phyloP scores from a whole-genome alignment of 2,113 vertebrate genomes.

The Nycticryphes semicollaris region DNA sequence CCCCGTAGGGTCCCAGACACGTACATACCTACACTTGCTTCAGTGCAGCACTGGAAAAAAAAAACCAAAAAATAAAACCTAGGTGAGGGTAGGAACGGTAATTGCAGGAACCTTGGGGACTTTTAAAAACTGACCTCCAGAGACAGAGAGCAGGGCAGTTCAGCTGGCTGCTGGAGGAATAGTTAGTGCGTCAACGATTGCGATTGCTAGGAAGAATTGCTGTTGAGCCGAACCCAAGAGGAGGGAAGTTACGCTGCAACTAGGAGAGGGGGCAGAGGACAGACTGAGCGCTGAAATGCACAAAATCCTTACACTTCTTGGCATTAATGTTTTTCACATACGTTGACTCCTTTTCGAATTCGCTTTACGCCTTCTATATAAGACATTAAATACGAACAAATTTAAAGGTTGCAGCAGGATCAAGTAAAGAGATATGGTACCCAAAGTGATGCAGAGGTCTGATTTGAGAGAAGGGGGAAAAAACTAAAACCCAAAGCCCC shows the following conservation, averaged over 20 bases:
- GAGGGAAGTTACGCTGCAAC: not conserved
- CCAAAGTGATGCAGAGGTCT: not conserved
- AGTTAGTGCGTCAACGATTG: not conserved
- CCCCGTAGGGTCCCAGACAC: not conserved
- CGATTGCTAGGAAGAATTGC: not conserved
- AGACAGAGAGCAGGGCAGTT: not conserved
- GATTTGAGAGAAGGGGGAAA: not conserved
- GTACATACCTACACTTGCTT: not conserved
- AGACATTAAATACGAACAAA: not conserved
- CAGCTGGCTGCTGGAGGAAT: slow-evolving; percentile 4
- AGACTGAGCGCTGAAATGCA: not conserved
- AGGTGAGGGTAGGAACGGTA: not conserved
- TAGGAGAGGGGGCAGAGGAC: not conserved
- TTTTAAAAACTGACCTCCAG: slow-evolving; percentile 3
- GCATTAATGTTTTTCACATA: not conserved
- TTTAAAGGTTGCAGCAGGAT: not conserved
- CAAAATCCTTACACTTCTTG: not conserved
- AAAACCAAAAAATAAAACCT: not conserved
- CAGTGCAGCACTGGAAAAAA: not conserved
- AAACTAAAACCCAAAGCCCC: not conserved
- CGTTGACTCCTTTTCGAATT: not conserved
- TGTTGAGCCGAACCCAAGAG: slow-evolving; percentile 1
- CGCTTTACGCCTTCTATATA: not conserved
- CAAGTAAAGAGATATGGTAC: not conserved
- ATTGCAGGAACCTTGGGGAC: slow-evolving; percentile 4